These are phyloP conservation scores for Raja brachyura DNA, from an alignment of 2,113 vertebrate species.

Conservation along the genomic window DNA sequence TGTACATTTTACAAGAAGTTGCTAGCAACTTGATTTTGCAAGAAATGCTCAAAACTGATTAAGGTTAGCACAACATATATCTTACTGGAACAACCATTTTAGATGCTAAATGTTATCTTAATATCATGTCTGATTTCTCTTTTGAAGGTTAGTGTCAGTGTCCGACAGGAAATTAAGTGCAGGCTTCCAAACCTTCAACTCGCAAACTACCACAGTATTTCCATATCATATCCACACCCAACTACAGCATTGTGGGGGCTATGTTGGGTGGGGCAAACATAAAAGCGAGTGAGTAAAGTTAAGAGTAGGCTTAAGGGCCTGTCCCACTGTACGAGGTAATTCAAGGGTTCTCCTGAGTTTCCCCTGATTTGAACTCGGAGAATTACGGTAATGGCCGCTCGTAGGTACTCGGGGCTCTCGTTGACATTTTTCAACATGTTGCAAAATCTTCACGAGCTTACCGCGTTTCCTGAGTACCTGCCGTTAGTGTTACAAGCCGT, in stretches of 20 bases:
- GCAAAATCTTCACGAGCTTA: too few species aligned
- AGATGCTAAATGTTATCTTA: neutral
- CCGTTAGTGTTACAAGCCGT: too few species aligned
- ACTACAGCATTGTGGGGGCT: too few species aligned
- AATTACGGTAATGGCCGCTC: too few species aligned
- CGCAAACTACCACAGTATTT: neutral
- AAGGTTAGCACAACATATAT: neutral
- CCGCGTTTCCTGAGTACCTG: too few species aligned
- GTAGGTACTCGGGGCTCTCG: too few species aligned
- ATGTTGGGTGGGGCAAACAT: too few species aligned
- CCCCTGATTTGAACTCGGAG: too few species aligned
- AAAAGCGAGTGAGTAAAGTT: neutral
- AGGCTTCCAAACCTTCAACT: neutral
- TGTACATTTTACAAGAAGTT: neutral
- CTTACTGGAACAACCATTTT: neutral
- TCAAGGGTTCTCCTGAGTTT: too few species aligned
- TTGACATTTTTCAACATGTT: too few species aligned
- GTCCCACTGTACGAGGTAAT: too few species aligned
- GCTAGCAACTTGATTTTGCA: neutral
- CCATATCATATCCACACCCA: neutral
- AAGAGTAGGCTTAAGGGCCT: neutral
- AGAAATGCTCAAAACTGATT: neutral
- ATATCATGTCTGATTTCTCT: neutral
- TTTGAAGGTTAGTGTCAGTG: neutral
- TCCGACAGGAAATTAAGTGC: neutral